Conservation (phyloP, 1,140 invertebrate species). For the Sycophaga agraensis region DNA sequence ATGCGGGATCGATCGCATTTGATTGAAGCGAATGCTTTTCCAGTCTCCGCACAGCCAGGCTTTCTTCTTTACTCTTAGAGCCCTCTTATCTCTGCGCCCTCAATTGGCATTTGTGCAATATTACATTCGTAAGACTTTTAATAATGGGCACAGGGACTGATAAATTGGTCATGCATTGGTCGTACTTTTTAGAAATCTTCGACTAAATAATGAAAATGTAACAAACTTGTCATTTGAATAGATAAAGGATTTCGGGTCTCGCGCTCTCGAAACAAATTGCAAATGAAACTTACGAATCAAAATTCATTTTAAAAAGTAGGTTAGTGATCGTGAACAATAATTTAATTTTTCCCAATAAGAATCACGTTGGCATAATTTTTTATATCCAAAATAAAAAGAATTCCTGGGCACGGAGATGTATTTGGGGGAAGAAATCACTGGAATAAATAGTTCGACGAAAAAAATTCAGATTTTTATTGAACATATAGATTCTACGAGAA, state of each 20-base stretch:
- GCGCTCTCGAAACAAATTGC: no score
- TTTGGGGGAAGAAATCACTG: neutral
- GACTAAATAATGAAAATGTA: no score
- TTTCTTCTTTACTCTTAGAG: constrained; percentile 13
- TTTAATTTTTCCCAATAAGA: neutral
- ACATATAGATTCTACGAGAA: constrained; percentile 37
- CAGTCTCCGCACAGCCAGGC: neutral
- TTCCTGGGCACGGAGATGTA: constrained; percentile 4
- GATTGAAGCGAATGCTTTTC: constrained; percentile 23
- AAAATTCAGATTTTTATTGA: constrained; percentile 50
- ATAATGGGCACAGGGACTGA: constrained; percentile 12
- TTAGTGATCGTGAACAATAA: no score
- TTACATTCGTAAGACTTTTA: constrained; percentile 33
- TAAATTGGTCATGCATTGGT: no score
- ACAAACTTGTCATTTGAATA: no score
- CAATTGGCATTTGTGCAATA: constrained; percentile 42
- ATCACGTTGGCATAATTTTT: constrained; percentile 16
- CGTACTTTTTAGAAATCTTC: constrained; percentile 14
- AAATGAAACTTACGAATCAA: no score
- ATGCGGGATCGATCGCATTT: constrained; percentile 30
- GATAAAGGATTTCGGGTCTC: no score
- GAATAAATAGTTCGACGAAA: constrained; percentile 7
- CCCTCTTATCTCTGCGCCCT: constrained; percentile 19
- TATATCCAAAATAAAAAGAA: neutral
- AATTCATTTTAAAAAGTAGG: no score